Percentiles rank a stretch among this genome's conserved stretches.
phyloP scores from a whole-genome alignment of 1,140 invertebrate species.

The Drosophila athabasca region DNA sequence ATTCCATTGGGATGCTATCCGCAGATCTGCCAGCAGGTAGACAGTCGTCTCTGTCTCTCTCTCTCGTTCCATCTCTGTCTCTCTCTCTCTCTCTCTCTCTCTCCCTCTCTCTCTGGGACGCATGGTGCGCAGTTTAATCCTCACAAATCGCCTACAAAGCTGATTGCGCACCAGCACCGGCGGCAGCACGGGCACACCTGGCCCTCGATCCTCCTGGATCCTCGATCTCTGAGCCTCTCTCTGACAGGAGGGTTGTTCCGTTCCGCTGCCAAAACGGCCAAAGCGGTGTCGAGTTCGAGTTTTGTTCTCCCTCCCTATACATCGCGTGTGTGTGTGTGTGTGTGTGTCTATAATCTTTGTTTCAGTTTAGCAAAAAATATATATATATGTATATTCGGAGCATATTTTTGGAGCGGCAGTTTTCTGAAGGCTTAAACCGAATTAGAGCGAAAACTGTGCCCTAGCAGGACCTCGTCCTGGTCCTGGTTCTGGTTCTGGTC shows the following conservation, averaged over 20 bases:
- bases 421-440: constrained; percentile 66
- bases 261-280: constrained; percentile 22
- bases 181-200: constrained; percentile 63
- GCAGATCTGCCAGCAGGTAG: constrained; percentile 54
- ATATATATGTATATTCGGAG: not conserved
- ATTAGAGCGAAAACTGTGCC: constrained; percentile 59
- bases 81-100: not conserved
- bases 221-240: constrained; percentile 9
- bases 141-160: constrained; percentile 82
- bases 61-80: not conserved
- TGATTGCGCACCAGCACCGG: constrained; percentile 77
- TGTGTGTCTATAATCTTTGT: not conserved
- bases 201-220: constrained; percentile 13
- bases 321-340: no score
- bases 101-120: not conserved
- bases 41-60: constrained; percentile 40
- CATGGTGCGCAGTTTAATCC: constrained; percentile 76
- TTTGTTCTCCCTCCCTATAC: constrained; percentile 34
- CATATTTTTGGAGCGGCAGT: constrained; percentile 40
- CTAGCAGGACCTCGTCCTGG: constrained; percentile 11
- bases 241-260: constrained; percentile 59
- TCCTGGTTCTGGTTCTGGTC: no score
- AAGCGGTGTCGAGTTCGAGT: constrained; percentile 55
- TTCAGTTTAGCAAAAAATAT: constrained; percentile 17
- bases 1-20: not conserved